Conservation (phyloP, 2,888 invertebrate genomes). For the Ryuthela nishihirai region DNA sequence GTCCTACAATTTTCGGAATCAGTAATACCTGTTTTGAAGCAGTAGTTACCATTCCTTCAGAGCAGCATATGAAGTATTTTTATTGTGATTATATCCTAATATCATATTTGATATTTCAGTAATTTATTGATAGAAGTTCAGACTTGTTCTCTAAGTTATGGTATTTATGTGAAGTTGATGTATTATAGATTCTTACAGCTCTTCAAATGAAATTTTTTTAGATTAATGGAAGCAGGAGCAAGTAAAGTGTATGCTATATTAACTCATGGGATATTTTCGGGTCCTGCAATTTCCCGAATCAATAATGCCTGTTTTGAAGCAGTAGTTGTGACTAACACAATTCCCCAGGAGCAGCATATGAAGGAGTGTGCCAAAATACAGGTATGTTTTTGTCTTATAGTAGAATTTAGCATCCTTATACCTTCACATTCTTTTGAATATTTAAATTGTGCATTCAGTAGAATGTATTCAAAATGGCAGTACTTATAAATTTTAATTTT, state of each 20-base stretch:
- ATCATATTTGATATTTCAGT: no score
- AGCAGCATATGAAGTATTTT: conserved; percentile 89
- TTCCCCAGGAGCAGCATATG: conserved; percentile 93
- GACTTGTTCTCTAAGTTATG: no score
- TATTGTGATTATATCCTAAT: no score
- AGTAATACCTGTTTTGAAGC: conserved; percentile 91
- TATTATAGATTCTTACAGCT: no score
- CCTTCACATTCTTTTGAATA: no score
- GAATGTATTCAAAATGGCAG: no score
- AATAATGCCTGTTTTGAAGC: conserved; percentile 91
- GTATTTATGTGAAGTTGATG: no score
- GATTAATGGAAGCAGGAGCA: conserved; percentile 81
- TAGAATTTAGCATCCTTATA: no score
- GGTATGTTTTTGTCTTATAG: no score
- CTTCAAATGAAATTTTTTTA: conserved; percentile 47
- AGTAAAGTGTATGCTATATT: conserved; percentile 88
- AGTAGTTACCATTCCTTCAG: conserved; percentile 93
- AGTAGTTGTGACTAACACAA: conserved; percentile 93
- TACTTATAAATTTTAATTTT: no score
- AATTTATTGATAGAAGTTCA: no score
- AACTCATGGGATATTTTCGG: conserved; percentile 93
- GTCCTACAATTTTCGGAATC: conserved; percentile 86
- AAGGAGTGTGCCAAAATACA: conserved; percentile 82
- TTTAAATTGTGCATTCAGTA: no score
- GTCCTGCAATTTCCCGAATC: conserved; percentile 86